Base-by-base conservation (phyloP, 1,140 invertebrate genomes). In the Leptinotarsa texana region DNA sequence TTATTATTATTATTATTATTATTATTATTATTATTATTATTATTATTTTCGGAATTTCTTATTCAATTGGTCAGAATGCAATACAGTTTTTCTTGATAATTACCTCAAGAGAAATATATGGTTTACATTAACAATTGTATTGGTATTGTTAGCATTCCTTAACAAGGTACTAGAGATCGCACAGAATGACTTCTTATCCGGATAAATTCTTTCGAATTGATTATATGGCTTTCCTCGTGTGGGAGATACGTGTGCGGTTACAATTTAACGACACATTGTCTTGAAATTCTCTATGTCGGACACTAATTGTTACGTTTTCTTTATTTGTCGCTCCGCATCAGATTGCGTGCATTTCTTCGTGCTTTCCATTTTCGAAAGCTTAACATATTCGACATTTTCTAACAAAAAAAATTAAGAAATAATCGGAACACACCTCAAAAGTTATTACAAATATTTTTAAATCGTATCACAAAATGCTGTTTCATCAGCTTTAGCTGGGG, bases 291-390 rank as follows among this genome's bases (percentile, higher is more conserved):
- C 42, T n/a, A 67, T 67, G 27, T 67, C 65, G 24, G 65, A 67
- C 65, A 67, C 65, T 67, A 67, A 67, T 67, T 67, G 65, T 67
- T 67, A 67, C 65, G 27, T 67, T 67, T 67, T 67, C 65, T 67
- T 67, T 67, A 67, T 67, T 67, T 67, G 65, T 67, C 27, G 65
- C 24, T 15, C 27, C 24, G 24, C 65, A 67, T 67, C 24, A 42
- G 42, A 67, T 67, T 24, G 65, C 42, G 8, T 67, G 42, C 65
- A 24, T 67, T 67, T 24, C 24, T 67, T 42, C 42, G 21, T 17
- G 22, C 27, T 33, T 33, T 67, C 27, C 65, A 24, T 42, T 33
- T 66, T 67, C 6, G 65, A 27, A 42, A 17, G 65, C 27, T 15
- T 13, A n/a, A 42, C 65, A 67, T 33, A 51, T 57, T 57, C n/a